Evolutionary conservation across 2,797 vertebrate species (phyloP).

Genomic region (Eptatretus atami): DNA sequence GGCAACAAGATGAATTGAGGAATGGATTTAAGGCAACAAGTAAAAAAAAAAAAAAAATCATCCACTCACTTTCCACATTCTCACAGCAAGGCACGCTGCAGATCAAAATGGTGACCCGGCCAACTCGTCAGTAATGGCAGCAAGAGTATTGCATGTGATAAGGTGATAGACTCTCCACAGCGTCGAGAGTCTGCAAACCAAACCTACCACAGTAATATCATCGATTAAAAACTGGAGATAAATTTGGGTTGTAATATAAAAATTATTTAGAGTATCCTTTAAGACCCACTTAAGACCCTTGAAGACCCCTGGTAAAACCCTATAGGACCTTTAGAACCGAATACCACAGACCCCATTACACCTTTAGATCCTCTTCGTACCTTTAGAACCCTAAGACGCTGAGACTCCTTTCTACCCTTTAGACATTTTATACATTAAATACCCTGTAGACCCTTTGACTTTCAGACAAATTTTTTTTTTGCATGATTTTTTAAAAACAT

Average conservation of each 20-base stretch:
- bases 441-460: too few relatives aligned
- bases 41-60: too few relatives aligned
- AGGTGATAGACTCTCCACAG: conserved; percentile 54
- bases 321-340: background rate
- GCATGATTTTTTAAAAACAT: too few relatives aligned
- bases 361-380: too few relatives aligned
- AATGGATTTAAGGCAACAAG: too few relatives aligned
- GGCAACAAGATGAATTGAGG: too few relatives aligned
- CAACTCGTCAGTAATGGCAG: conserved; percentile 87
- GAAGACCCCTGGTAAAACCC: background rate
- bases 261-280: too few relatives aligned
- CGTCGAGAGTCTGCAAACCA: conserved; percentile 75
- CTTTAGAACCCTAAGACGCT: too few relatives aligned
- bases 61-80: conserved; percentile 71
- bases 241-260: background rate
- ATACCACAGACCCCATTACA: background rate
- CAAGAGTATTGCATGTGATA: conserved; percentile 67
- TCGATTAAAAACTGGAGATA: background rate
- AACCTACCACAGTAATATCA: conserved; percentile 21
- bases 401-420: too few relatives aligned
- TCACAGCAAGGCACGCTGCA: conserved; percentile 41
- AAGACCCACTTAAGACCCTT: background rate
- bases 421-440: too few relatives aligned
- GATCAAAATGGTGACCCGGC: conserved; percentile 46
- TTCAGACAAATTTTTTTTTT: too few relatives aligned